phyloP scores from a whole-genome alignment of 2,113 vertebrate genomes.

The Burhinus oedicnemus region DNA sequence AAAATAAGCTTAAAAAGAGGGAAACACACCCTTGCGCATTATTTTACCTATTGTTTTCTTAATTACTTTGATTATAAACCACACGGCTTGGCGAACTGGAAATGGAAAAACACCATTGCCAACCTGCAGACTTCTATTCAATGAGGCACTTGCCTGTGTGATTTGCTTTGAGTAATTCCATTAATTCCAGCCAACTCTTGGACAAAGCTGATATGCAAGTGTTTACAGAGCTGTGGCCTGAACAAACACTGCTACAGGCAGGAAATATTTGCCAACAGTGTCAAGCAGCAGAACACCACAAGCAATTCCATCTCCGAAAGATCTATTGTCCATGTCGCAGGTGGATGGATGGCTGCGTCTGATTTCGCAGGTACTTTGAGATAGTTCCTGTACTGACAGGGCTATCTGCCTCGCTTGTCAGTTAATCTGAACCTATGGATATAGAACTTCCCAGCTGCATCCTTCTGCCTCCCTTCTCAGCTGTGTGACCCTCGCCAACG shows the following conservation, averaged over 20 bases:
- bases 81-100: not conserved
- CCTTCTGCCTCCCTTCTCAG: not conserved
- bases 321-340: rapidly evolving
- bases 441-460: not conserved
- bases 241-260: not conserved
- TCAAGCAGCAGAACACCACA: rapidly evolving
- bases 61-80: not conserved
- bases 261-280: not conserved
- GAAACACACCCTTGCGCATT: rapidly evolving
- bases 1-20: not conserved
- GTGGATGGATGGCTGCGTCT: not conserved
- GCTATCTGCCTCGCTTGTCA: not conserved
- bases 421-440: not conserved
- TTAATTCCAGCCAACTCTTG: not conserved
- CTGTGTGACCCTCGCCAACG: not conserved
- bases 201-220: rapidly evolving
- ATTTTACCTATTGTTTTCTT: not conserved
- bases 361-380: not conserved
- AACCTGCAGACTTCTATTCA: not conserved
- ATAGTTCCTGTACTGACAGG: not conserved
- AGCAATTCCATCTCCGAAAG: not conserved
- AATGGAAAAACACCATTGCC: not conserved
- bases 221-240: not conserved
- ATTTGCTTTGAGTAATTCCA: not conserved
- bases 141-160: rapidly evolving